phyloP scores from a whole-genome alignment of 2,113 vertebrate genomes.

The Anguilla japonica region DNA sequence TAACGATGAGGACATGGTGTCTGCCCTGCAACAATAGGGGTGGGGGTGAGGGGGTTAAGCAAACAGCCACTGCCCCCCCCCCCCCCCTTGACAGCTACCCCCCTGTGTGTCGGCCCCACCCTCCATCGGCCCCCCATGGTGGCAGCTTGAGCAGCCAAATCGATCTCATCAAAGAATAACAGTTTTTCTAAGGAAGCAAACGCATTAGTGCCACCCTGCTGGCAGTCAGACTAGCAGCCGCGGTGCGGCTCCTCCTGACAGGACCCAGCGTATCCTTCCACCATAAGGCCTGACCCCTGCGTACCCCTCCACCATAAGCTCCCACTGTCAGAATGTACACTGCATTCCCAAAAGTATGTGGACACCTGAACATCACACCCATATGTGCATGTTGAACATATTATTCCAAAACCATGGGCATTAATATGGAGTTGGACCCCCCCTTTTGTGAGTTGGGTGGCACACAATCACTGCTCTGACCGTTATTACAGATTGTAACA shows the following conservation, averaged over 20 bases:
- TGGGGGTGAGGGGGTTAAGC: conserved; percentile 66
- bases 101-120: conserved; percentile 12
- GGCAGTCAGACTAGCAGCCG: neutral
- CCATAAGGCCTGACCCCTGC: too few species aligned
- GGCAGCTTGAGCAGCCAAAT: conserved; percentile 2
- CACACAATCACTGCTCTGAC: too few species aligned
- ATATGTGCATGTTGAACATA: too few species aligned
- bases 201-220: neutral
- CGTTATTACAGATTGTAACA: too few species aligned
- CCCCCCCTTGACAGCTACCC: conserved; percentile 56
- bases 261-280: neutral
- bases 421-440: too few species aligned
- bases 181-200: conserved; percentile 61
- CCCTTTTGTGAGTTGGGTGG: too few species aligned
- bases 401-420: too few species aligned
- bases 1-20: conserved; percentile 55
- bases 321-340: too few species aligned
- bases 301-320: neutral
- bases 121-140: conserved; percentile 19
- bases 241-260: neutral
- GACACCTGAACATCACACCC: too few species aligned
- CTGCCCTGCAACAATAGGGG: neutral
- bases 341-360: too few species aligned
- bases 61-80: conserved; percentile 61
- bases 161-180: conserved; percentile 38